Base-by-base conservation (phyloP, 2,113 vertebrate genomes). In the Dermatemys mawii region DNA sequence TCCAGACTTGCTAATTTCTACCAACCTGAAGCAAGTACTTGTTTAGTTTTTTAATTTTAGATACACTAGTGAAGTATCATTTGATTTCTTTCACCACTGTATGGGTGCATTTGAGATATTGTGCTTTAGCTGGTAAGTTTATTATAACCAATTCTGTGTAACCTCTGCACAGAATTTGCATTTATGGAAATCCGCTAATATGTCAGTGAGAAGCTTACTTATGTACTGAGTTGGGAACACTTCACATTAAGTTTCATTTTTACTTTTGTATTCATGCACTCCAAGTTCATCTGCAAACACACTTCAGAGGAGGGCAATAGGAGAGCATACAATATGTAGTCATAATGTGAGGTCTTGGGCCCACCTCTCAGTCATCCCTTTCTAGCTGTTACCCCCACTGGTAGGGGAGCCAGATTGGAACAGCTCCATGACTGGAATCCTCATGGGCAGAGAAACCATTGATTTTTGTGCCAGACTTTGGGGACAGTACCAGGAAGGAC, bases 131-230 rank as follows among this genome's bases (percentile, higher is more conserved):
- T 88, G 67, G 21, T 95, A 75, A 44, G 81, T 60, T 19, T 78
- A 9, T 78, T 78, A 2, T 82, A 41, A 49, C n/a, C 79, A 38
- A 38, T n/a, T n/a, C 63, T 46, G 26, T 93, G 48, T 83, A 92
- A 89, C 16, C 11, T 91, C 82, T 96, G 83, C 91, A 79, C 94
- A 60, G 88, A 51, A 38, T 88, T 92, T 93, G 50, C 48, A 82
- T 90, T 92, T 93, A 73, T 91, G 81, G 50, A 91, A 51, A 50
- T 83, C 49, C 78, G 63, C 24, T 83, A n/a, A 24, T 78, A 53
- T 53, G 90, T 81, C 76, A 67, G 29, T 26, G 81, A 35, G 48
- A 49, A 84, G 32, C 82, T 89, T 49, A 75, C 88, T 78, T 90
- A 14, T 85, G 29, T 29, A 10, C 14, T 50, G 35, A 27, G 92